Base-by-base conservation (phyloP, 2,113 vertebrate species). In the Danionella cerebrum region DNA sequence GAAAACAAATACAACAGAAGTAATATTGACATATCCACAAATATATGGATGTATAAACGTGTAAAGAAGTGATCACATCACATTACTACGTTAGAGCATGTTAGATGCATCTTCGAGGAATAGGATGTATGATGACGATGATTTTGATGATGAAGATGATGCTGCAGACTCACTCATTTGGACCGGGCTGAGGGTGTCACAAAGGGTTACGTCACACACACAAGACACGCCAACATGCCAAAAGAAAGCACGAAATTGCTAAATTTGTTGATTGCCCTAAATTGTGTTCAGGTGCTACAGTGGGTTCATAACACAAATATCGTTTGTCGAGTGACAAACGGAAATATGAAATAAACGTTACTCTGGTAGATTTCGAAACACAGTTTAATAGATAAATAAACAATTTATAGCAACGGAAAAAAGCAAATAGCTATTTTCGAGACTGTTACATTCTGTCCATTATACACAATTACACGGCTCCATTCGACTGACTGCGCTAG, bases 141-240 rank as follows among this genome's bases (percentile, higher is more conserved):
- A 33, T 33, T 5, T 14, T 27, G 47, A 33, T 38, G 13, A 21
- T 11, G 42, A 5, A 24, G 60, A 19, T 12, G n/a, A 19, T 52
- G 35, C 19, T 41, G 21, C 36, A 33, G 48, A 57, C 27, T 42
- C 60, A 66, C 60, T 59, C 21, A 68, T 50, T 58, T 51, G 54
- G 52, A 65, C 65, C 58, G 14, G 60, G 65, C 59, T 31, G 66
- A 72, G 48, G 60, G 18, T 53, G 47, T 63, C 51, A 51, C 71
- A 77, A 71, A 77, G 75, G 64, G 44, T 72, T 70, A 21, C 33
- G 39, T 35, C 18, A 59, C 33, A 18, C 11, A 41, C 18, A 59
- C 33, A 18, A 8, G 33, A 41, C 48, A 66, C 35, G 42, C 12
- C 53, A 44, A 45, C 48, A 42, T 59, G 64, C 42, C 39, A 22